Evolutionary conservation across 2,113 vertebrate genomes (phyloP), one percentile per base, ranked within the genome.

Genomic region (Tenrec ecaudatus): DNA sequence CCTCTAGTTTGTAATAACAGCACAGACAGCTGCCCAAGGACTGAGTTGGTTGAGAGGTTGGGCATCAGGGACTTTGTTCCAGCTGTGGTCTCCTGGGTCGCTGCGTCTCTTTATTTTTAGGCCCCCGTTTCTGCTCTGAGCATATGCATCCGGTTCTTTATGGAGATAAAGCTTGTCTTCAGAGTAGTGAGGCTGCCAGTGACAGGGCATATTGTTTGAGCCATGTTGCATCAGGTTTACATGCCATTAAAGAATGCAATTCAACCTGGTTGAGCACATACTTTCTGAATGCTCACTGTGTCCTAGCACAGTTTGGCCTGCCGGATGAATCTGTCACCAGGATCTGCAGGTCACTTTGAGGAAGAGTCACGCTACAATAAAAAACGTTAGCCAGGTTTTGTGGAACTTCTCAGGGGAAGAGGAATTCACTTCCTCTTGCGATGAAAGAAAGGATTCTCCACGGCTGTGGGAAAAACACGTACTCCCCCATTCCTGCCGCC

Each of bases 181-280:
- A 14, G 66, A 80, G 38, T 19, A 66, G 76, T 16, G 33, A 80
- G 27, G 80, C n/a, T 89, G 15, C 92, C 83, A 60, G 73, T 84
- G 86, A 94, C 78, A 62, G 85, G 36, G 76, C 29, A 20, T 82
- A 47, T 85, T 95, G 80, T 84, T 68, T 93, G 85, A 91, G 47
- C 80, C 22, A 16, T 31, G n/a, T 31, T 0, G 31, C 77, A 81
- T 64, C 76, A 43, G 64, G 77, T 89, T 82, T 88, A 38, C 33
- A 29, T 38, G 69, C 43, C 36, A 11, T 88, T 62, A 68, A 92
- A 33, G 82, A 75, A 79, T 82, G 64, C 58, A 71, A 2, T 71
- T 82, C n/a, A 57, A 22, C 57, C 31, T 3, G 2, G 43, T 31
- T 88, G 62, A 82, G 83, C 76, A 64, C 53, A 11, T 19, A 20